Base-by-base conservation (phyloP, 2,113 vertebrate genomes). In the Colaptes auratus region DNA sequence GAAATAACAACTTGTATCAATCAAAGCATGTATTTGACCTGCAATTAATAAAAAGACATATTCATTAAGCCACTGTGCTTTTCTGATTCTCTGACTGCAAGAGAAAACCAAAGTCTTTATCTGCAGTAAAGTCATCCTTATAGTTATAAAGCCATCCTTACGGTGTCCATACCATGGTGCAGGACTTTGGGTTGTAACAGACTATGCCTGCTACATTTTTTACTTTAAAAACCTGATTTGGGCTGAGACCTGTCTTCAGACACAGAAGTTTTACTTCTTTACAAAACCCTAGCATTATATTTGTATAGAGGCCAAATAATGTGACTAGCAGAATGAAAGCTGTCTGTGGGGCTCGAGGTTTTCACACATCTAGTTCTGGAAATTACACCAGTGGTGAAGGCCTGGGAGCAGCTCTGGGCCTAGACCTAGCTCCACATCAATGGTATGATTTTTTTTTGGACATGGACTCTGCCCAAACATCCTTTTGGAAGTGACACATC, bases 401-500 rank as follows among this genome's bases (percentile, higher is more conserved):
- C 15, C 44, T 88, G 65, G 87, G 31, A 77, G 27, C 13, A 85
- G 15, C 60, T 80, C 60, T 84, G 83, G 58, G 35, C 91, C 65
- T 48, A 6, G 13, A 48, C 79, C 79, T 83, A 78, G 48, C 52
- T 86, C 67, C 56, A 78, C 33, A 52, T 71, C 42, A 30, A 24
- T 14, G 67, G 8, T 46, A 44, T 67, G 65, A 39, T 25, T 72
- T 73, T 56, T n/a, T 48, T 44, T 84, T 90, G 74, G 23, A 36
- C 5, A 4, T 14, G 18, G 58, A 76, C n/a, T 58, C 48, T 92
- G 58, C 53, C 65, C 70, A 78, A 85, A 86, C 58, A 75, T 94
- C 69, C 65, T 86, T 95, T 95, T 58, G 58, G 72, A 92, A 90
- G n/a, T 72, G 39, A 92, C 82, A 72, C 48, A 72, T 88, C 82